Base-by-base conservation (phyloP, 1,140 invertebrate genomes). In the Hylaeus anthracinus region DNA sequence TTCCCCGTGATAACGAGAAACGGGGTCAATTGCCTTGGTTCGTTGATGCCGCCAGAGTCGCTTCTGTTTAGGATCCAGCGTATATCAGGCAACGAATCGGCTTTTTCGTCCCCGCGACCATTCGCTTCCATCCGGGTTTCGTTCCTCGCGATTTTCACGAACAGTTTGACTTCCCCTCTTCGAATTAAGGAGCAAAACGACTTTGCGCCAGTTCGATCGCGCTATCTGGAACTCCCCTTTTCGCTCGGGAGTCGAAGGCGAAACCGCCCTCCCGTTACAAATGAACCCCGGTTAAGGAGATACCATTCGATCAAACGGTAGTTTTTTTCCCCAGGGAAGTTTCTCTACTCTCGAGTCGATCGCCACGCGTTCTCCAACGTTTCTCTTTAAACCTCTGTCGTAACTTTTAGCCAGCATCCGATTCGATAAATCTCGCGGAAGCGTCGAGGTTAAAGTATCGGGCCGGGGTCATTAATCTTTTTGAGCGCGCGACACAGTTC, bases 1-100 rank as follows among this genome's bases (percentile, higher is more conserved):
- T 70, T 26, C 56, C 37, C 10, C n/a, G 56, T 60, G 84, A 85
- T 85, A 84, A 85, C 78, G 69, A 78, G 79, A 73, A 86, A 86
- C 72, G 69, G 39, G 78, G 78, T 84, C 82, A 85, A 86, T 73
- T 77, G 83, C 39, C 64, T 81, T 70, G 43, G 66, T 70, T 73
- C 58, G 69, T 77, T 55, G 67, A 72, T 58, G 76, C 58, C 75
- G 58, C 53, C 26, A 55, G 45, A 84, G 26, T 79, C 65, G 14
- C 15, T 10, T 6, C 5, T 61, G 58, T 69, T 67, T 48, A 15
- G 15, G 8, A 14, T 5, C 8, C 12, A 12, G 9, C 8, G 45
- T 37, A 51, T 37, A 51, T 48, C 51, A 45, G 15, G 53, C 45
- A 61, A 61, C 74, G n/a, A 15, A 26, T 26, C 45, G 45, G 8